phyloP scores from a whole-genome alignment of 2,888 invertebrate species.

The Peribatodes rhomboidaria region DNA sequence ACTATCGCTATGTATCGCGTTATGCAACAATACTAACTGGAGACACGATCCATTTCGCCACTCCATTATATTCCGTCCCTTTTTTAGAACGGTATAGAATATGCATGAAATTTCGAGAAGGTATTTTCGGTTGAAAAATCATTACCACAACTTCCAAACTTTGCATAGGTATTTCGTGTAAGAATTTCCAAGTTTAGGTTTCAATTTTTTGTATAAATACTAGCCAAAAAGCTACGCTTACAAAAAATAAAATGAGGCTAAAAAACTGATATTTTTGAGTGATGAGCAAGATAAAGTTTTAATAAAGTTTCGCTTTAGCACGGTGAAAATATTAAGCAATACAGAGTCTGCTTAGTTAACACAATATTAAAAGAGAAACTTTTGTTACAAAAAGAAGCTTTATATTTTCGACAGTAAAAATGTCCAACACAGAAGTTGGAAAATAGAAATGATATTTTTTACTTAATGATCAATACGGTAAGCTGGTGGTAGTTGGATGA shows the following conservation, averaged over 20 bases:
- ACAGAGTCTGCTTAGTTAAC: conserved; percentile 5
- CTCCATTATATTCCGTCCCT: neutral
- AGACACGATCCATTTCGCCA: neutral
- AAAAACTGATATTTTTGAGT: conserved; percentile 19
- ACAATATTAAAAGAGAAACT: conserved; percentile 14
- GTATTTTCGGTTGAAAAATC: neutral
- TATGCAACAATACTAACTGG: neutral
- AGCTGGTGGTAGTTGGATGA: neutral
- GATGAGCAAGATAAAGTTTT: conserved; percentile 16
- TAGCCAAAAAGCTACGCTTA: neutral
- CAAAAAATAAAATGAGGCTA: conserved; percentile 6
- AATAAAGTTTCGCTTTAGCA: conserved; percentile 15
- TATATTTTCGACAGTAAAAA: conserved; percentile 6
- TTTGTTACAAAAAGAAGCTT: conserved; percentile 12
- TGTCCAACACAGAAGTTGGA: conserved; percentile 12
- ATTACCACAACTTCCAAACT: neutral
- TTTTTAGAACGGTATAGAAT: neutral
- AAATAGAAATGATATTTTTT: conserved; percentile 12
- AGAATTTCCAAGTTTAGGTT: neutral
- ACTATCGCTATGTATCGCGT: neutral
- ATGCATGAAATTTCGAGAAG: neutral
- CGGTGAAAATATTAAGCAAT: conserved; percentile 21
- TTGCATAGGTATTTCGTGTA: neutral
- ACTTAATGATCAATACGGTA: neutral
- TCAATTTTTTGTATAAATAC: neutral